A percentile compares a stretch with the other conserved stretches of the same genome.
phyloP scores from a whole-genome alignment of 2,888 invertebrate genomes.

The Phrixothrix hirtus region DNA sequence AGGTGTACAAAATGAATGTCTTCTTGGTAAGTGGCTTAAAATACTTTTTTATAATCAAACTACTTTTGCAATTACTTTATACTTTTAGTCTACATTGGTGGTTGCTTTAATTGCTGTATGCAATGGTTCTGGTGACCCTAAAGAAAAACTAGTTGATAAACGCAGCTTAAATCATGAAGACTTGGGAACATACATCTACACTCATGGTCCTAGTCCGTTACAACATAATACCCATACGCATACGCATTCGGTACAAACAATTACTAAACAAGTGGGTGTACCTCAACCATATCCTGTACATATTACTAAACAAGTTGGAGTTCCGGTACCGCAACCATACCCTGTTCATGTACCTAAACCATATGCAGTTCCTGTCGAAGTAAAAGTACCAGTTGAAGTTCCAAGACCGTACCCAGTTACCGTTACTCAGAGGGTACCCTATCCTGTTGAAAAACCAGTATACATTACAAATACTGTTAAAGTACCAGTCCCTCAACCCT shows the following conservation, averaged over 20 bases:
- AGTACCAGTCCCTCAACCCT: conserved; percentile 33
- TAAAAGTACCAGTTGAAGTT: conserved; percentile 32
- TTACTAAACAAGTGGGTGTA: conserved; percentile 40
- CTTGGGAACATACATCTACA: neutral
- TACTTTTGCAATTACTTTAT: too few species aligned
- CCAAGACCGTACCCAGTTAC: conserved; percentile 32
- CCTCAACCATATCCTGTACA: conserved; percentile 48
- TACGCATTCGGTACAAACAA: conserved; percentile 34
- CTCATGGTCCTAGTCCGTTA: neutral
- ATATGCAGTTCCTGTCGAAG: conserved; percentile 28
- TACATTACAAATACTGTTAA: conserved; percentile 27
- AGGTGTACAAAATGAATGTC: too few species aligned
- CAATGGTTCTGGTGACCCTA: conserved; percentile 4
- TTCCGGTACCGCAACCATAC: conserved; percentile 47
- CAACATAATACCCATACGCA: conserved; percentile 13
- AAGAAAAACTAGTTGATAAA: conserved; percentile 8
- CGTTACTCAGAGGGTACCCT: conserved; percentile 28
- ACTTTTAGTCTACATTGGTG: too few species aligned
- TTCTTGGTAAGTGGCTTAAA: too few species aligned
- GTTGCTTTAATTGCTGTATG: conserved; percentile 11
- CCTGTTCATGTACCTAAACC: conserved; percentile 32
- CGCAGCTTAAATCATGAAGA: conserved; percentile 8
- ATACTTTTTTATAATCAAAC: too few species aligned
- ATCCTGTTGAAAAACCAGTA: conserved; percentile 27
- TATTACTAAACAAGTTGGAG: conserved; percentile 41